Percentiles rank a stretch among this genome's conserved stretches.
Conservation (phyloP, 2,888 invertebrate species). For the Lithophane leautieri region DNA sequence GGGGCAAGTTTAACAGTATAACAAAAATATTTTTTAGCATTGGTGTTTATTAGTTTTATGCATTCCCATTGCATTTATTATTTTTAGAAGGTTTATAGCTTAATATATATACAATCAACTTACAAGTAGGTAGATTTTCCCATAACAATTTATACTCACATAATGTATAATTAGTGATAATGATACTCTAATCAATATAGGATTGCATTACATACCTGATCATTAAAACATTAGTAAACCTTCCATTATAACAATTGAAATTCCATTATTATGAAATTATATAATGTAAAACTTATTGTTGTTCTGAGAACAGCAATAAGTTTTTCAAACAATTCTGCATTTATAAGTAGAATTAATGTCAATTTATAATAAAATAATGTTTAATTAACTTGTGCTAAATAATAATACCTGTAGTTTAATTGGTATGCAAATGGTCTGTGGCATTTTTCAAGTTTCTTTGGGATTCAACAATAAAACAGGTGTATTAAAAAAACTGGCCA, state of each 20-base stretch:
- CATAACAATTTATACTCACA: constrained; percentile 4
- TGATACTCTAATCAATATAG: constrained; percentile 24
- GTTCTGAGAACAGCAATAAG: constrained; percentile 2
- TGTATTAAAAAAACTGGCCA: constrained; percentile 3
- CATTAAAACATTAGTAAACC: constrained; percentile 25
- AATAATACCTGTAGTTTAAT: neutral
- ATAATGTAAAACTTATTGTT: neutral
- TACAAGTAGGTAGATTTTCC: constrained; percentile 11
- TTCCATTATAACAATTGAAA: neutral
- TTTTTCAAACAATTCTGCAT: neutral
- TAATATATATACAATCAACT: constrained; percentile 1
- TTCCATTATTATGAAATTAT: neutral
- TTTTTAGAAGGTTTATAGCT: neutral
- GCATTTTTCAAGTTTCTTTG: constrained; percentile 17
- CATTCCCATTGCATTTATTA: constrained; percentile 20
- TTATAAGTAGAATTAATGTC: neutral
- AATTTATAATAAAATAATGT: neutral
- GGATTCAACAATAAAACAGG: constrained; percentile 9
- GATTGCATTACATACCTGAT: constrained; percentile 25
- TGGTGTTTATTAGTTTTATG: constrained; percentile 8
- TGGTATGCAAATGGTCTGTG: constrained; percentile 9
- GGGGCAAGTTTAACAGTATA: constrained; percentile 48
- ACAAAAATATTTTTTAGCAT: constrained; percentile 8
- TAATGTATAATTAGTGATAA: constrained; percentile 33
- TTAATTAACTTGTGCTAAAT: neutral